A percentile compares a stretch with the other conserved stretches of the same genome.
Evolutionary conservation across 2,113 vertebrate genomes (phyloP).

Genomic region (Nanorana parkeri): DNA sequence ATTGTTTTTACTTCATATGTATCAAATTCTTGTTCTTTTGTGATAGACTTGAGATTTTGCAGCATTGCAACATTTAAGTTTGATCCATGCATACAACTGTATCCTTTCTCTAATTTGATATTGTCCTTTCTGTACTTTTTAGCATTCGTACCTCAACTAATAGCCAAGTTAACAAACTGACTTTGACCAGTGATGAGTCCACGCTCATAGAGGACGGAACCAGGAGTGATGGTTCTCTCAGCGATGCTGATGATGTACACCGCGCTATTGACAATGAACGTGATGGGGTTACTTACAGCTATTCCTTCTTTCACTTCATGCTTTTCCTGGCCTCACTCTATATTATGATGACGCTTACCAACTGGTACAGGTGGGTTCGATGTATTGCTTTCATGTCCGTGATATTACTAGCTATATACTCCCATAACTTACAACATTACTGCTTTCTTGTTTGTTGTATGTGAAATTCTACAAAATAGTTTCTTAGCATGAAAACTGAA

Average conservation of each 20-base stretch:
- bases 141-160: slow-evolving; percentile 96
- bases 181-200: slow-evolving; percentile 92
- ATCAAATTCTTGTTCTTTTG: too few relatives aligned
- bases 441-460: too few relatives aligned
- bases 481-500: too few relatives aligned
- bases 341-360: slow-evolving; percentile 99
- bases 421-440: too few relatives aligned
- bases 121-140: not conserved
- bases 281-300: slow-evolving; percentile 96
- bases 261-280: slow-evolving; percentile 92
- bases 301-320: slow-evolving; percentile 99
- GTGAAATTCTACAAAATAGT: too few relatives aligned
- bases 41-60: too few relatives aligned
- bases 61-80: too few relatives aligned
- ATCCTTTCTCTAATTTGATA: not conserved
- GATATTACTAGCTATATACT: too few relatives aligned
- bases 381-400: too few relatives aligned
- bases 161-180: slow-evolving; percentile 93
- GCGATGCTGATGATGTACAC: slow-evolving; percentile 76
- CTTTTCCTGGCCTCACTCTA: slow-evolving; percentile 96
- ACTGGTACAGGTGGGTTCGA: slow-evolving; percentile 93
- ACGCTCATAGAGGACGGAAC: slow-evolving; percentile 92
- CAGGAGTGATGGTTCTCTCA: slow-evolving; percentile 77
- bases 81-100: too few relatives aligned
- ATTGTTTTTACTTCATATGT: too few relatives aligned